Evolutionary conservation across 2,797 vertebrate genomes (phyloP).

Genomic region (Cossypha dichroa): DNA sequence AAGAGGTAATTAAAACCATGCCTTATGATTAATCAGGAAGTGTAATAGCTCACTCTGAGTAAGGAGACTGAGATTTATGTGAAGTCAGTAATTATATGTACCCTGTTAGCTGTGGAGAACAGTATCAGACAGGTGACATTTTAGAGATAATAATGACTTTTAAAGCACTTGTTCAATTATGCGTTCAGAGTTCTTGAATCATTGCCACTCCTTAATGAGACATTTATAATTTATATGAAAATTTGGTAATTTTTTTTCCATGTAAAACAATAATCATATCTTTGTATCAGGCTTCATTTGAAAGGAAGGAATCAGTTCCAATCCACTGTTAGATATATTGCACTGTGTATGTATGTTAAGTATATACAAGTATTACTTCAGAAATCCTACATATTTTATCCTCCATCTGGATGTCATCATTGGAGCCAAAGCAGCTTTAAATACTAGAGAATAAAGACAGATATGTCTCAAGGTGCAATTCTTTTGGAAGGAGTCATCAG

Average conservation of each 20-base stretch:
- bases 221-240: slow-evolving; percentile 3
- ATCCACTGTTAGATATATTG: neutral
- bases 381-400: neutral
- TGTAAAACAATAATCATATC: neutral
- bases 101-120: neutral
- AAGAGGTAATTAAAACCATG: neutral
- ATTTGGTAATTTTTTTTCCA: neutral
- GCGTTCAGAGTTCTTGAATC: neutral
- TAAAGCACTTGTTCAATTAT: neutral
- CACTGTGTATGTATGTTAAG: neutral
- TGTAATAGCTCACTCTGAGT: neutral
- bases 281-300: neutral
- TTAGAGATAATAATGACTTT: slow-evolving; percentile 16
- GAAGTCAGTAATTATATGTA: neutral
- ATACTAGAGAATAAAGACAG: neutral
- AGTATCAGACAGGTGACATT: slow-evolving; percentile 8
- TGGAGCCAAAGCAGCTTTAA: neutral
- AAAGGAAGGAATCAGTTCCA: neutral
- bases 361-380: neutral
- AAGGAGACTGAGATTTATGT: neutral
- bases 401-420: neutral
- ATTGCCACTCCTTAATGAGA: neutral
- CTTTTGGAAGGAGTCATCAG: neutral
- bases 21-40: slow-evolving; percentile 7
- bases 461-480: neutral